Evolutionary conservation across 2,888 invertebrate species (phyloP).

Genomic region (Hyles lineata): DNA sequence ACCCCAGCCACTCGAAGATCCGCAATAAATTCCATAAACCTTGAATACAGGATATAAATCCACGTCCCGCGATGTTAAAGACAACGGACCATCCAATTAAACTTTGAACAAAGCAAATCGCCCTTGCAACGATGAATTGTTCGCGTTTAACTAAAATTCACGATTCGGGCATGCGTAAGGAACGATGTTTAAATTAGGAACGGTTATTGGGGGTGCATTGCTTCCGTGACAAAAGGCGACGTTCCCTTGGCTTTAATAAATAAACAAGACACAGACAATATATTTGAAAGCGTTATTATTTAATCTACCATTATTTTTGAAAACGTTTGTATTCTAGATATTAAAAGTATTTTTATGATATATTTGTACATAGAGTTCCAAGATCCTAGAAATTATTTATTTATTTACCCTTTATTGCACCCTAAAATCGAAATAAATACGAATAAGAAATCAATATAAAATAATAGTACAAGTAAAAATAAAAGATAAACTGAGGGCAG

Average conservation of each 20-base stretch:
- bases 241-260: not conserved
- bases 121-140: slow-evolving; percentile 47
- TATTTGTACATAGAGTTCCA: too few relatives aligned
- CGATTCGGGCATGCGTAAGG: slow-evolving; percentile 32
- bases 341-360: too few relatives aligned
- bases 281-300: too few relatives aligned
- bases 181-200: slow-evolving; percentile 1
- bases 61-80: slow-evolving; percentile 43
- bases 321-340: too few relatives aligned
- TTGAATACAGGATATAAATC: slow-evolving; percentile 38
- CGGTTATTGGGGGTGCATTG: not conserved
- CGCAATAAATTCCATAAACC: slow-evolving; percentile 14
- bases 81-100: slow-evolving; percentile 57
- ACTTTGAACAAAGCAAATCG: slow-evolving; percentile 54
- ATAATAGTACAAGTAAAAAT: too few relatives aligned
- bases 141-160: slow-evolving; percentile 42
- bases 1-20: too few relatives aligned
- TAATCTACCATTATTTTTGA: too few relatives aligned
- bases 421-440: too few relatives aligned
- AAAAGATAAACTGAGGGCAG: too few relatives aligned
- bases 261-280: not conserved
- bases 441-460: too few relatives aligned
- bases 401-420: too few relatives aligned
- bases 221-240: not conserved
- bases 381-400: too few relatives aligned